These are phyloP conservation scores for Euplagia quadripunctaria DNA, from an alignment of 2,888 invertebrate species.

Conservation along the genomic window DNA sequence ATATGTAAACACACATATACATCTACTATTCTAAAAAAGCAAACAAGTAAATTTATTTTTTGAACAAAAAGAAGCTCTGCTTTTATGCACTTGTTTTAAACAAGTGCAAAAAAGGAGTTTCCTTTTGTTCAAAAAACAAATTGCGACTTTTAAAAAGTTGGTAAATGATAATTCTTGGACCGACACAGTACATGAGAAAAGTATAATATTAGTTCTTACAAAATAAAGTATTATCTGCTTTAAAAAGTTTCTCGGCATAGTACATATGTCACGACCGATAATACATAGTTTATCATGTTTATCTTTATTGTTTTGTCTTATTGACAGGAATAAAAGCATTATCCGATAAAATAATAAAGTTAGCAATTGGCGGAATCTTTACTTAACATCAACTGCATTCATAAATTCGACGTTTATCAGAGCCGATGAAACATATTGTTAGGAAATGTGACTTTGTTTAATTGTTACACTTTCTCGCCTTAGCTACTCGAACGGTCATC, in stretches of 20 bases:
- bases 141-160: background rate
- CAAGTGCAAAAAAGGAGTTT: too few relatives aligned
- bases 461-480: too few relatives aligned
- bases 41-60: too few relatives aligned
- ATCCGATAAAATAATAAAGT: constrained; percentile 30
- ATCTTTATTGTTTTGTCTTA: constrained; percentile 33
- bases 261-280: constrained; percentile 36
- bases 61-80: too few relatives aligned
- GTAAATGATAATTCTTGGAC: background rate
- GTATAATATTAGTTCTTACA: background rate
- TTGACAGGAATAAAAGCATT: constrained; percentile 23
- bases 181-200: background rate
- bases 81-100: too few relatives aligned
- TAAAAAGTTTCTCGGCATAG: constrained; percentile 13
- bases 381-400: background rate
- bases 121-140: background rate
- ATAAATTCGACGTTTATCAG: background rate
- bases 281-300: constrained; percentile 29
- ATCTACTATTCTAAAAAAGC: too few relatives aligned
- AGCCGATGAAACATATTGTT: background rate
- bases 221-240: constrained; percentile 1
- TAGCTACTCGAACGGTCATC: too few relatives aligned
- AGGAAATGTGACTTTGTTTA: background rate
- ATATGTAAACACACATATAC: too few relatives aligned
- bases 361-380: background rate